Conservation (phyloP, 2,888 invertebrate genomes). For the Lysandra coridon region DNA sequence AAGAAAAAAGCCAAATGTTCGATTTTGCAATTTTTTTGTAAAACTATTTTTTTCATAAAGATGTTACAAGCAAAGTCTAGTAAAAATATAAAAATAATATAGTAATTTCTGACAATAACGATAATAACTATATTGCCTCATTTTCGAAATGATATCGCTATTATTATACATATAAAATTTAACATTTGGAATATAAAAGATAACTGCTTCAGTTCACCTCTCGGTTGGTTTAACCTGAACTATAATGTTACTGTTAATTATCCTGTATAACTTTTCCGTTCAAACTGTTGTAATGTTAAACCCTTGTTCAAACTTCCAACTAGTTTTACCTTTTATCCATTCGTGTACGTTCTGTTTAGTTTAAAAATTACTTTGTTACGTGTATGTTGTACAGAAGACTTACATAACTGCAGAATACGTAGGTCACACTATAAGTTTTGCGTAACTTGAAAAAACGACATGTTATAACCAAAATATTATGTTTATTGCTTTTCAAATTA, state of each 20-base stretch:
- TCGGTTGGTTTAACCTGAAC: neutral
- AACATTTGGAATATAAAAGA: neutral
- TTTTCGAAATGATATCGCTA: neutral
- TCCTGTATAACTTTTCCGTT: neutral
- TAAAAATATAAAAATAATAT: too few relatives aligned
- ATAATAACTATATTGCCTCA: neutral
- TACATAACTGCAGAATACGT: neutral
- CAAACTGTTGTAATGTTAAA: slow-evolving; percentile 8
- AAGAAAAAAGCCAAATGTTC: too few relatives aligned
- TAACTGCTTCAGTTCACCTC: neutral
- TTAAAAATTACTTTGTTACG: neutral
- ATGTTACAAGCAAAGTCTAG: too few relatives aligned
- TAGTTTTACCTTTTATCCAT: neutral
- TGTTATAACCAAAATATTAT: too few relatives aligned
- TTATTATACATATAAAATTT: neutral
- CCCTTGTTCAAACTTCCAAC: slow-evolving; percentile 8
- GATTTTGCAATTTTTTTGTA: too few relatives aligned
- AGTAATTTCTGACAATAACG: too few relatives aligned
- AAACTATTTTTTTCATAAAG: too few relatives aligned
- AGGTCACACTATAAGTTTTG: too few relatives aligned
- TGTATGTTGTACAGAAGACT: neutral
- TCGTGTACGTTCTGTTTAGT: slow-evolving; percentile 7
- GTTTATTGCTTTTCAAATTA: too few relatives aligned
- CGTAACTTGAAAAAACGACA: too few relatives aligned
- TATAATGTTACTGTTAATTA: slow-evolving; percentile 14